Evolutionary conservation across 2,797 vertebrate genomes (phyloP).

Genomic region (Molossus alvarezi): DNA sequence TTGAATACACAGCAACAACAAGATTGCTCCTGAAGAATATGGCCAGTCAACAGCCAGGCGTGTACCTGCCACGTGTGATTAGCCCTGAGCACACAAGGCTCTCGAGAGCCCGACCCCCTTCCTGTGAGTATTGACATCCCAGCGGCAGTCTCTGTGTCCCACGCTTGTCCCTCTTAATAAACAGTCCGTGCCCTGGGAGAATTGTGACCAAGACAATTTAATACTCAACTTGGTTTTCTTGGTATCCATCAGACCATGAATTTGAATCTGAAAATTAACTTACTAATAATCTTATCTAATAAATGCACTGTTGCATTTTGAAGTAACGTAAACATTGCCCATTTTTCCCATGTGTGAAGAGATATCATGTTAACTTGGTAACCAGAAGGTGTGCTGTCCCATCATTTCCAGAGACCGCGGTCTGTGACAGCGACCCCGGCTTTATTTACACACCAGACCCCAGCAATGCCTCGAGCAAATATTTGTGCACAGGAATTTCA

Average conservation of each 20-base stretch:
- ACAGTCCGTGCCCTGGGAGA: not conserved
- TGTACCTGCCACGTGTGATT: rapidly evolving
- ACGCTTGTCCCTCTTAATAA: too few relatives aligned
- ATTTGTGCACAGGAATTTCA: not conserved
- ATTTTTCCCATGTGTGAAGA: not conserved
- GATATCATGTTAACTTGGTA: too few relatives aligned
- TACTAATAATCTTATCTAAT: not conserved
- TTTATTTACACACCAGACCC: rapidly evolving
- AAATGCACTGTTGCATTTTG: not conserved
- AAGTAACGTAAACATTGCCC: rapidly evolving
- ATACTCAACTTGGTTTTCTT: not conserved
- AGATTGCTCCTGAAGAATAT: not conserved
- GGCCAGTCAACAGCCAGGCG: rapidly evolving
- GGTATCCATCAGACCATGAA: not conserved
- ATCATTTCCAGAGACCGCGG: too few relatives aligned
- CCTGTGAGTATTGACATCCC: rapidly evolving
- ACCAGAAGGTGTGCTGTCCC: too few relatives aligned
- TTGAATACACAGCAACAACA: not conserved
- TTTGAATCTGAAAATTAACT: not conserved
- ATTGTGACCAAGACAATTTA: too few relatives aligned
- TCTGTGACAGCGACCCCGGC: rapidly evolving
- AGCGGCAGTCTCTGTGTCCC: too few relatives aligned
- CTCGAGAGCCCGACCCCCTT: rapidly evolving
- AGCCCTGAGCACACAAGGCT: rapidly evolving
- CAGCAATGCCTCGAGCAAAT: rapidly evolving